Evolutionary conservation across 2,797 vertebrate species (phyloP), one percentile per base, ranked within the genome.

Genomic region (Tapera naevia): DNA sequence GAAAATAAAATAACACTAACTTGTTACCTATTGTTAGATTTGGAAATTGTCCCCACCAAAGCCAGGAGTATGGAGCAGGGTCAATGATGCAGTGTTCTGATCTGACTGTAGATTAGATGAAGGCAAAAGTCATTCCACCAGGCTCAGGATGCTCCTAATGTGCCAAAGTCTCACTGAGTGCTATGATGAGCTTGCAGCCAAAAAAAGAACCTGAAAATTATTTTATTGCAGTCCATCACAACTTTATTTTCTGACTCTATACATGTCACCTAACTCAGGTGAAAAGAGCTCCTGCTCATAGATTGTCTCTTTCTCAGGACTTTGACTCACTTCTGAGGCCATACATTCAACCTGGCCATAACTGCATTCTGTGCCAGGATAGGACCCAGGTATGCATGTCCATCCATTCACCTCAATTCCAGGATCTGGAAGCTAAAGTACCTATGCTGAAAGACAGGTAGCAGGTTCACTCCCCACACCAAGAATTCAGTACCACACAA

Each of bases 311-410:
- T 37, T 67, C 37, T 79, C 61, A 79, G 37, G 50, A 70, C 12
- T 35, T 50, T 2, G 3, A 51, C 21, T 76, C 48, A n/a, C 19
- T 78, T 60, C 33, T 43, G 69, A 86, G 41, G 17, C 37, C 7
- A 3, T 48, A 6, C 33, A 33, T 64, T 60, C 76, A 86, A 8
- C 23, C 25, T 54, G 39, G 35, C 17, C 79, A 37, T 18, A 37
- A 35, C 30, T 76, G 24, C 15, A 5, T 50, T 45, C 57, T 32
- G n/a, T 74, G 70, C 30, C n/a, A 35, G 24, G 24, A 58, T 39
- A 17, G 74, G 80, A 35, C 13, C 27, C 0, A 0, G 9, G 11
- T 53, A 28, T 0, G 2, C 7, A 5, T 1, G 2, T 80, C 32
- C 35, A 53, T 11, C 23, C 2, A 8, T 23, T 5, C 8, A 9